Evolutionary conservation across 2,113 vertebrate species (phyloP).

Genomic region (Corvus hawaiiensis): DNA sequence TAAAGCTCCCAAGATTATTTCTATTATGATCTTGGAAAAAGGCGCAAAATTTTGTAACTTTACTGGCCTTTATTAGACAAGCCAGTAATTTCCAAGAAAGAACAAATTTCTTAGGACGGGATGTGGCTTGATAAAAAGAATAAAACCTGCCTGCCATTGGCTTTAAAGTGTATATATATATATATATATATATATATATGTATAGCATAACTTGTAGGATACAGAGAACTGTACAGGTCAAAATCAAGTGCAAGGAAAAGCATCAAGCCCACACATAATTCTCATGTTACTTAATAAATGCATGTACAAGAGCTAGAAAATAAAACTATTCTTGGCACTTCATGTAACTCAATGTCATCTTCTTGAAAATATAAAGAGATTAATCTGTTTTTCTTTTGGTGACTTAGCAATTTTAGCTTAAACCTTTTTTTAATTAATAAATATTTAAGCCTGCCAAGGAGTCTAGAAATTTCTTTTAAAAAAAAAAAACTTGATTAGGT

Average conservation of each 20-base stretch:
- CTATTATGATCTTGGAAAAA: background rate
- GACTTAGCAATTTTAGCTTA: background rate
- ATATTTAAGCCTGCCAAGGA: background rate
- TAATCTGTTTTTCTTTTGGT: background rate
- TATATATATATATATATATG: too few species aligned
- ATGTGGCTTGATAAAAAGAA: background rate
- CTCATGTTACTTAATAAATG: background rate
- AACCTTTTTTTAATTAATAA: background rate
- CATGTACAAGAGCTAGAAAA: background rate
- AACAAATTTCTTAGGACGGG: background rate
- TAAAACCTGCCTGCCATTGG: accelerated
- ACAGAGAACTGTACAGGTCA: background rate
- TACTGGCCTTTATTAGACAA: background rate
- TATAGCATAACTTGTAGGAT: background rate
- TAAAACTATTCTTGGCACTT: background rate
- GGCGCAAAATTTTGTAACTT: background rate
- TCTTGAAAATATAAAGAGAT: background rate
- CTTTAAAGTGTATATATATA: background rate
- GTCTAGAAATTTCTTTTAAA: background rate
- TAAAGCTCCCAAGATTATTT: background rate
- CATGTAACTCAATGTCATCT: background rate
- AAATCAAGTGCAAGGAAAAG: background rate
- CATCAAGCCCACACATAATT: background rate
- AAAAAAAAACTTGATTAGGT: too few species aligned
- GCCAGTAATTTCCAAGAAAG: background rate